phyloP scores from a whole-genome alignment of 2,113 vertebrate genomes.

The Sprattus sprattus region DNA sequence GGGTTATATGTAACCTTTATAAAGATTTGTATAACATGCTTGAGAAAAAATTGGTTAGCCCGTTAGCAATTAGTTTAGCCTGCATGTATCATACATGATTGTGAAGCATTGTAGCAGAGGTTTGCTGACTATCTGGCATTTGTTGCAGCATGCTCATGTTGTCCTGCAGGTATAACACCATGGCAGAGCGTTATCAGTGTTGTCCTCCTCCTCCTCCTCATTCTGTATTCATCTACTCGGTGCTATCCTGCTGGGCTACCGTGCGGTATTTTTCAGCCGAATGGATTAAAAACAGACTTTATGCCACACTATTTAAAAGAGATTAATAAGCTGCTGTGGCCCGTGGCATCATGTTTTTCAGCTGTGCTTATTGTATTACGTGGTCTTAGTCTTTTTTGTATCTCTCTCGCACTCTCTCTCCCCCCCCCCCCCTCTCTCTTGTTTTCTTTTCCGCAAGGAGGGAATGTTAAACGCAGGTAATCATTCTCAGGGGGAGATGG shows the following conservation, averaged over 20 bases:
- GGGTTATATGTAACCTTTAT: neutral
- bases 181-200: neutral
- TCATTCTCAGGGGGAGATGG: constrained; percentile 51
- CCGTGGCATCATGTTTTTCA: constrained; percentile 14
- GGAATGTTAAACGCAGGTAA: constrained; percentile 57
- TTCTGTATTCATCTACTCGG: neutral
- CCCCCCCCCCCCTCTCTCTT: neutral
- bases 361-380: constrained; percentile 9
- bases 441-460: constrained; percentile 31
- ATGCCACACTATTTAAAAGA: constrained; percentile 47
- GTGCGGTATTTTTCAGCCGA: neutral
- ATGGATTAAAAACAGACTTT: constrained; percentile 15
- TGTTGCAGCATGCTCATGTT: neutral
- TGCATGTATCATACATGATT: neutral
- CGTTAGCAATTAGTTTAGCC: neutral
- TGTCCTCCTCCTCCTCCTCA: neutral
- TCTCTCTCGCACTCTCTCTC: neutral
- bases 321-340: constrained; percentile 45
- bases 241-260: neutral
- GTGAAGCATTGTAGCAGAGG: neutral
- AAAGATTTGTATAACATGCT: neutral
- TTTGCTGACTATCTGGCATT: neutral
- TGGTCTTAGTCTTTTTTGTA: neutral
- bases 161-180: neutral
- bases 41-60: neutral